These are phyloP conservation scores for Gymnothorax javanicus DNA, from an alignment of 2,797 vertebrate genomes.

Conservation along the genomic window DNA sequence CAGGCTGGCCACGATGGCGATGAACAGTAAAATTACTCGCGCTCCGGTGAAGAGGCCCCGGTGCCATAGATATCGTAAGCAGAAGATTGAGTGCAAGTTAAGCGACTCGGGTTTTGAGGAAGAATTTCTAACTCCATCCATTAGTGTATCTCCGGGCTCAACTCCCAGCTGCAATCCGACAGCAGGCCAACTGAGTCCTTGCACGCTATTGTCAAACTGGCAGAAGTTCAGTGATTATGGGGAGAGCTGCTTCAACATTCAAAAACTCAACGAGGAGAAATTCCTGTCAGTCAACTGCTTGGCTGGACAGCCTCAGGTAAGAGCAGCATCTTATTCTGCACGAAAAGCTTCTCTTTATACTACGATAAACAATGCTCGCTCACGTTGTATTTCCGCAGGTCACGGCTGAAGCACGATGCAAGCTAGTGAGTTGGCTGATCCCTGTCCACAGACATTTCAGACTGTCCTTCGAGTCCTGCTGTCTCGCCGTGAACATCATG, in stretches of 20 bases:
- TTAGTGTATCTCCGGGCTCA: conserved; percentile 31
- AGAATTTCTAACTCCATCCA: conserved; percentile 56
- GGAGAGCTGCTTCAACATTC: conserved; percentile 79
- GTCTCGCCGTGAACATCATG: conserved; percentile 87
- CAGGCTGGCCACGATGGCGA: conserved; percentile 26
- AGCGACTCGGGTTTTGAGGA: conserved; percentile 77
- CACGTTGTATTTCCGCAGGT: conserved; percentile 66
- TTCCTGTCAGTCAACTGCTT: conserved; percentile 79
- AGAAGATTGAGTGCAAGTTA: conserved; percentile 63
- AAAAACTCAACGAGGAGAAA: conserved; percentile 74
- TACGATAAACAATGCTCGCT: not conserved
- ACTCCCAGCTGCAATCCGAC: conserved; percentile 17
- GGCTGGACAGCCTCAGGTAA: conserved; percentile 84
- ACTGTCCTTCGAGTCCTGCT: conserved; percentile 89
- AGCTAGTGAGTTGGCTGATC: conserved; percentile 92
- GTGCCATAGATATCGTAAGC: conserved; percentile 63
- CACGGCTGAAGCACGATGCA: conserved; percentile 84
- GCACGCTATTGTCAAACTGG: conserved; percentile 59
- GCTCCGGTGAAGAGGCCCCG: conserved; percentile 60
- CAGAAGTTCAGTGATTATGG: conserved; percentile 81
- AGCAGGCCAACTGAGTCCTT: conserved; percentile 35
- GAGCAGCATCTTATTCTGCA: conserved; percentile 10
- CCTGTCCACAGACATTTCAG: conserved; percentile 81
- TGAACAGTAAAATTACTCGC: conserved; percentile 42
- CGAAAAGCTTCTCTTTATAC: not conserved